Conservation (phyloP, 2,113 vertebrate genomes). For the Pseudopodoces humilis region DNA sequence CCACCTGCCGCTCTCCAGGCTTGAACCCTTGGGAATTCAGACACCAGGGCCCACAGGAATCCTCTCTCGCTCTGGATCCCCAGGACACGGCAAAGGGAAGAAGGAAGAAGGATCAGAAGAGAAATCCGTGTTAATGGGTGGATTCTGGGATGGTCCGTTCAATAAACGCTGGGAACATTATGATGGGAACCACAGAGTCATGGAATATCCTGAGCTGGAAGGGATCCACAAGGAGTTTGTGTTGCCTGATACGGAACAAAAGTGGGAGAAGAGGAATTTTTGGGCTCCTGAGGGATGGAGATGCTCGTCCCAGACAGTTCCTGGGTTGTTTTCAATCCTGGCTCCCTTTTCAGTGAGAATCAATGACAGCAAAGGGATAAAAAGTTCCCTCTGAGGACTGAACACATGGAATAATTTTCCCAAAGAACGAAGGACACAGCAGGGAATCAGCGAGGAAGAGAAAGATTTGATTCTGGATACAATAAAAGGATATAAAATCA, state of each 20-base stretch:
- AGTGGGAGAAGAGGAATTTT: not conserved
- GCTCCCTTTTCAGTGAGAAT: not conserved
- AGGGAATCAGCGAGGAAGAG: not conserved
- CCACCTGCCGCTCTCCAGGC: fast-evolving
- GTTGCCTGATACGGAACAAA: not conserved
- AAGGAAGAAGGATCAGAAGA: not conserved
- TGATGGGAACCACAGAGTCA: not conserved
- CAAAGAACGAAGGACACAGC: not conserved
- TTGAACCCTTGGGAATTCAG: not conserved
- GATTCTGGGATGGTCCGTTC: not conserved
- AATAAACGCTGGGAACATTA: not conserved
- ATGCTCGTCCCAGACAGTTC: not conserved
- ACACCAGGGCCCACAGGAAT: not conserved
- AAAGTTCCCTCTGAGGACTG: not conserved
- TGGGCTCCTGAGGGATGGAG: not conserved
- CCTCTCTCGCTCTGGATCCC: not conserved
- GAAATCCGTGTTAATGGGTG: not conserved
- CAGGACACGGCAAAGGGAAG: not conserved
- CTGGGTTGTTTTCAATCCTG: not conserved
- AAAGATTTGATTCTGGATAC: not conserved
- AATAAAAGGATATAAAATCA: not conserved
- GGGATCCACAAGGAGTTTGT: not conserved
- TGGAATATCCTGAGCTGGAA: not conserved
- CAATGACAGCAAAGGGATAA: not conserved
- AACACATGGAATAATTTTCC: not conserved